Evolutionary conservation across 1,140 invertebrate genomes (phyloP).

Genomic region (Drosophila novamexicana): DNA sequence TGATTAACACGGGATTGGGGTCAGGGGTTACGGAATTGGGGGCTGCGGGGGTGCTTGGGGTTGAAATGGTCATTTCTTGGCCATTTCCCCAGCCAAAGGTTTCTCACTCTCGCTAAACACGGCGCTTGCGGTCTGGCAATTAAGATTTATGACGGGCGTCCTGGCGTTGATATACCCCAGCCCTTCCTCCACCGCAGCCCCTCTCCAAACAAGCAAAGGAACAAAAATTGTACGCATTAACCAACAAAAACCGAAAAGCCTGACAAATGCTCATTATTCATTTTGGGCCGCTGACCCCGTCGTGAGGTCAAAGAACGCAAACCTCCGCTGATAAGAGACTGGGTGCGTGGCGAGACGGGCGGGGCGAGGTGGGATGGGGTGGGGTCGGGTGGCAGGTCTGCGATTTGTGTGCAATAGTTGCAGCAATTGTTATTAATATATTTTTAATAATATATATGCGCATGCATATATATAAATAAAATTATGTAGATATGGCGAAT

Average conservation of each 20-base stretch:
- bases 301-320: slow-evolving; percentile 62
- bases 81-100: slow-evolving; percentile 19
- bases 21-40: background rate
- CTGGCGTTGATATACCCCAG: slow-evolving; percentile 21
- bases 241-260: slow-evolving; percentile 44
- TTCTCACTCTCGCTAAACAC: slow-evolving; percentile 10
- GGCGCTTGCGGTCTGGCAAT: slow-evolving; percentile 48
- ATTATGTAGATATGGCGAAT: slow-evolving; percentile 10
- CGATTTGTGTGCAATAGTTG: slow-evolving; percentile 1
- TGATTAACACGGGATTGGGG: slow-evolving; percentile 25
- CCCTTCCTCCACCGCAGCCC: background rate
- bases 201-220: no score
- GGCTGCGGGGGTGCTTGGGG: background rate
- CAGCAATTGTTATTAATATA: slow-evolving; percentile 9
- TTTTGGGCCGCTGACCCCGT: slow-evolving; percentile 51
- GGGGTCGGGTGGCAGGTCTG: background rate
- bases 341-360: background rate
- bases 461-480: background rate
- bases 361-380: background rate
- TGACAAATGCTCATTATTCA: slow-evolving; percentile 60
- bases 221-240: slow-evolving; percentile 37
- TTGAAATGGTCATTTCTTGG: slow-evolving; percentile 8
- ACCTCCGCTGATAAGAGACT: slow-evolving; percentile 36
- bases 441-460: slow-evolving; percentile 2
- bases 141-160: slow-evolving; percentile 66